Evolutionary conservation across 2,888 invertebrate genomes (phyloP).

Genomic region (Agonopterix alstromeriana): DNA sequence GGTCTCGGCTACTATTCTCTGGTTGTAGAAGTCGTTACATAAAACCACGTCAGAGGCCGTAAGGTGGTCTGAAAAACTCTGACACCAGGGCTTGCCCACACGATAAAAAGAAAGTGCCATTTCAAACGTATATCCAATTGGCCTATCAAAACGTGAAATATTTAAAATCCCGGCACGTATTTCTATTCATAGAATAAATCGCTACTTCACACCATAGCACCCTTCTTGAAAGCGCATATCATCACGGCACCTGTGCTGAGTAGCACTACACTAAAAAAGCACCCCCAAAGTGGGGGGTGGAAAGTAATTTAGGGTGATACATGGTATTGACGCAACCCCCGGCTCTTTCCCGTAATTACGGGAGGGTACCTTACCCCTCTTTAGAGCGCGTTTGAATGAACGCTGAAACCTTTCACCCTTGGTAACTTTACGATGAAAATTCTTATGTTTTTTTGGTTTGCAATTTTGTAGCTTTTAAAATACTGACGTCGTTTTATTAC

Average conservation of each 20-base stretch:
- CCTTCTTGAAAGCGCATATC: constrained; percentile 4
- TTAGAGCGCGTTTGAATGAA: constrained; percentile 6
- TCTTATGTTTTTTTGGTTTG: background rate
- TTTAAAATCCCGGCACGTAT: no score
- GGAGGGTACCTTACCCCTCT: constrained; percentile 14
- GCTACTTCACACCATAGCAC: background rate
- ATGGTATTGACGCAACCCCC: constrained; percentile 32
- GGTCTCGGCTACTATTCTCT: no score
- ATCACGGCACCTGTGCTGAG: constrained; percentile 37
- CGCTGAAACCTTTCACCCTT: background rate
- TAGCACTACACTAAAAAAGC: constrained; percentile 27
- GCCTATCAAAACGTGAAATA: no score
- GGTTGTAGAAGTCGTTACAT: no score
- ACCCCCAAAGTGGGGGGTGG: constrained; percentile 37
- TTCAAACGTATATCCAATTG: no score
- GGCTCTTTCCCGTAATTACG: constrained; percentile 32
- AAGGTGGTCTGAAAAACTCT: no score
- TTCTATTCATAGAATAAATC: background rate
- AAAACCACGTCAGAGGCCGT: no score
- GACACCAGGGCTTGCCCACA: no score
- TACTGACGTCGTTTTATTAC: background rate
- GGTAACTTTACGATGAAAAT: background rate
- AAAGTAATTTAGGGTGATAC: constrained; percentile 66
- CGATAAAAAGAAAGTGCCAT: no score
- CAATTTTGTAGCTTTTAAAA: background rate